Percentiles rank a stretch among this genome's conserved stretches.
phyloP scores from a whole-genome alignment of 2,113 vertebrate genomes.

The Marcusenius ussheri region DNA sequence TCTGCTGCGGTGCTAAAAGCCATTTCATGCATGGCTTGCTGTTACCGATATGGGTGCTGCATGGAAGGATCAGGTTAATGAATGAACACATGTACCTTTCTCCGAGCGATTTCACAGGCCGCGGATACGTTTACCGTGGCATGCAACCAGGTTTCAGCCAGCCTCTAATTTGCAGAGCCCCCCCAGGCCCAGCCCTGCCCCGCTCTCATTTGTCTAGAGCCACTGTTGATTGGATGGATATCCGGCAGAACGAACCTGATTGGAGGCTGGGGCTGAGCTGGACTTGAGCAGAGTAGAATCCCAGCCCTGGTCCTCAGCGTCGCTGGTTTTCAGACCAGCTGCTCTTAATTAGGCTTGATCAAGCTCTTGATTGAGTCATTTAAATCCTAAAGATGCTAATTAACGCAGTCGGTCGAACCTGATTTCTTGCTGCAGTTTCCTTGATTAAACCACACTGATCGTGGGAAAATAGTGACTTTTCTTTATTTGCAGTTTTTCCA shows the following conservation, averaged over 20 bases:
- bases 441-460: background rate
- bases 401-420: background rate
- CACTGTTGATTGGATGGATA: background rate
- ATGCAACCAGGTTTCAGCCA: background rate
- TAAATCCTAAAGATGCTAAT: background rate
- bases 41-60: background rate
- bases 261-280: background rate
- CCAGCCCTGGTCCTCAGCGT: background rate
- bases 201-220: background rate
- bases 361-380: background rate
- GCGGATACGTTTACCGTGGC: background rate
- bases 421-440: background rate
- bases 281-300: background rate
- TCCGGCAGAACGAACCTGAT: background rate
- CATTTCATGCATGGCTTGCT: background rate
- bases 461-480: background rate
- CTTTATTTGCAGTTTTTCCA: background rate
- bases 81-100: background rate
- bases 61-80: background rate
- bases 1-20: background rate
- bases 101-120: background rate
- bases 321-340: background rate
- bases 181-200: background rate
- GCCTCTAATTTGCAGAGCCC: background rate
- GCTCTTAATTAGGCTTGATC: background rate